Evolutionary conservation across 2,113 vertebrate species (phyloP).

Genomic region (Polyodon spathula): DNA sequence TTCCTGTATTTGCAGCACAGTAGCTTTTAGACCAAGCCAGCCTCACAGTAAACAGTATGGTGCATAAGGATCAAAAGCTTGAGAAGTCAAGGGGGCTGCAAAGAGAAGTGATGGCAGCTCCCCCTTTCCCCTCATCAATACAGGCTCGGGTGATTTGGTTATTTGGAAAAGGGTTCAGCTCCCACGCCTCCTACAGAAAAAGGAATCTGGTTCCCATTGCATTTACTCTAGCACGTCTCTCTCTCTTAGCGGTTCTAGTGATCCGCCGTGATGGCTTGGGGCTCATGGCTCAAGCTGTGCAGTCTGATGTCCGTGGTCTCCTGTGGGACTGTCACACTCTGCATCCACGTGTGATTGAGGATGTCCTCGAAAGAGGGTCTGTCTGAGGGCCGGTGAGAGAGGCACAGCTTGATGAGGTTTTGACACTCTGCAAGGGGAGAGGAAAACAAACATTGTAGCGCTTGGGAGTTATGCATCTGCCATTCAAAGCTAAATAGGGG

Average conservation of each 20-base stretch:
- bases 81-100: conserved; percentile 3
- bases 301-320: conserved; percentile 69
- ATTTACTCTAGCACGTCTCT: conserved; percentile 11
- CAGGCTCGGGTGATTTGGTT: neutral
- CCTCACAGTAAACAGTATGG: conserved; percentile 11
- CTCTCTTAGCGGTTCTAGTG: conserved; percentile 19
- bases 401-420: conserved; percentile 80
- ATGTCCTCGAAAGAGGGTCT: conserved; percentile 85
- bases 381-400: conserved; percentile 75
- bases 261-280: conserved; percentile 45
- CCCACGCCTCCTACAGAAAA: neutral
- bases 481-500: too few species aligned
- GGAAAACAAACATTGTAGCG: conserved; percentile 41
- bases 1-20: neutral
- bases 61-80: conserved; percentile 6
- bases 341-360: conserved; percentile 86
- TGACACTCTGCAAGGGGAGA: conserved; percentile 69
- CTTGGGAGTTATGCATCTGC: too few species aligned
- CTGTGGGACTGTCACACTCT: conserved; percentile 57
- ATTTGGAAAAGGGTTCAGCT: neutral
- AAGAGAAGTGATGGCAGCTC: neutral
- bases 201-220: conserved; percentile 21
- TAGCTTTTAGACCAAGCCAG: neutral
- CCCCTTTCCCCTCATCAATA: neutral
- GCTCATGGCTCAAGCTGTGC: conserved; percentile 73